These are phyloP conservation scores for Melipona quadrifasciata DNA, from an alignment of 1,140 invertebrate genomes.

Conservation along the genomic window DNA sequence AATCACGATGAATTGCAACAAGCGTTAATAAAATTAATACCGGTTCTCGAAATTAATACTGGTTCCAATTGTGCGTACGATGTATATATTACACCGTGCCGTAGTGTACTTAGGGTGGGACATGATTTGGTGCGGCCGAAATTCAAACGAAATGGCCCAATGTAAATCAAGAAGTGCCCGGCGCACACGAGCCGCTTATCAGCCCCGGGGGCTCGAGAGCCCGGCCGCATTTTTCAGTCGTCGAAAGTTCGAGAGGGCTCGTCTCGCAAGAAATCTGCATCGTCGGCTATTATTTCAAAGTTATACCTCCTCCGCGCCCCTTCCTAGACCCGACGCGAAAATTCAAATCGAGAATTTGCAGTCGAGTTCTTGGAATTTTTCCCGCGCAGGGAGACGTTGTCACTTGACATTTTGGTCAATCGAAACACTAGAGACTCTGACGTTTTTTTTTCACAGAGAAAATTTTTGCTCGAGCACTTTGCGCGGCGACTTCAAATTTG, in stretches of 20 bases:
- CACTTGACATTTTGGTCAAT: too few species aligned
- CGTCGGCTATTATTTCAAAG: conserved; percentile 29
- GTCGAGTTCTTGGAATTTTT: not conserved
- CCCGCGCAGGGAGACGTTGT: too few species aligned
- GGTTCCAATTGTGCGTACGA: too few species aligned
- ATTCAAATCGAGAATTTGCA: not conserved
- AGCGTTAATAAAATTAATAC: too few species aligned
- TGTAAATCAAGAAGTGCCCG: conserved; percentile 62
- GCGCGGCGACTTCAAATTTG: too few species aligned
- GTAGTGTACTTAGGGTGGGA: conserved; percentile 33
- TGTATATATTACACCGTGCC: too few species aligned
- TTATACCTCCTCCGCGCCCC: not conserved
- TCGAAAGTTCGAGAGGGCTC: not conserved
- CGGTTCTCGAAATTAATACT: too few species aligned
- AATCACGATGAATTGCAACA: too few species aligned
- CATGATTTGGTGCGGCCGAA: conserved; percentile 48
- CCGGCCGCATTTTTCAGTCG: conserved; percentile 16
- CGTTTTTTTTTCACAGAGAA: too few species aligned
- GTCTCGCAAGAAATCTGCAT: conserved; percentile 21
- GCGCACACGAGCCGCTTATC: conserved; percentile 40
- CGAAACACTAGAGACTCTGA: too few species aligned
- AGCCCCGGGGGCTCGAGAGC: not conserved
- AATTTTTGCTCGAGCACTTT: too few species aligned
- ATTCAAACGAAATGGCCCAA: conserved; percentile 47
- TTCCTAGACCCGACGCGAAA: not conserved